A percentile compares a stretch with the other conserved stretches of the same genome.
These are phyloP conservation scores for Corythucha ciliata DNA, from an alignment of 2,888 invertebrate genomes.

Conservation along the genomic window DNA sequence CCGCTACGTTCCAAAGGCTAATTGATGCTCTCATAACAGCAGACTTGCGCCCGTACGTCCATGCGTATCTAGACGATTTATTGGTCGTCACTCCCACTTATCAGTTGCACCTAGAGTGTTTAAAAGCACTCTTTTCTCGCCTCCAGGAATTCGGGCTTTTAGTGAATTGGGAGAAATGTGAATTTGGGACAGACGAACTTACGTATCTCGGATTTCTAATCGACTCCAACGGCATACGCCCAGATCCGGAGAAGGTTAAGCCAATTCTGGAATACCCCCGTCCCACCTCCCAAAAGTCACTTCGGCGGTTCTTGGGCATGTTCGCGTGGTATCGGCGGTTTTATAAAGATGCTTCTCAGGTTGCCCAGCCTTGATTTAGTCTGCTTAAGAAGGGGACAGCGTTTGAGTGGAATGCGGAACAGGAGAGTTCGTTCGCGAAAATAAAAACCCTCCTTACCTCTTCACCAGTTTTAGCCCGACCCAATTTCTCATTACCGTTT, in stretches of 20 bases:
- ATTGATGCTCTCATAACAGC: constrained; percentile 18
- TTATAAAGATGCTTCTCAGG: constrained; percentile 30
- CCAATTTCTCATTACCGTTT: constrained; percentile 26
- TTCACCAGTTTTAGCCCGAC: constrained; percentile 26
- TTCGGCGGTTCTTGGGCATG: constrained; percentile 22
- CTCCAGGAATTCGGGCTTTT: neutral
- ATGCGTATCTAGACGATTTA: constrained; percentile 3
- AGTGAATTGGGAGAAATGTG: constrained; percentile 8
- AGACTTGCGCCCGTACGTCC: constrained; percentile 3
- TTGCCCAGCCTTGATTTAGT: constrained; percentile 30
- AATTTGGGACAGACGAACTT: constrained; percentile 8
- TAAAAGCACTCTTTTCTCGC: constrained; percentile 5
- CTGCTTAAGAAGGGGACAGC: constrained; percentile 25
- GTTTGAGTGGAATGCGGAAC: constrained; percentile 18
- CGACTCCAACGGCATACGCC: constrained; percentile 2
- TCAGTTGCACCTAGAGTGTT: neutral
- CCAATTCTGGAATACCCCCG: constrained; percentile 12
- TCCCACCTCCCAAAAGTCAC: constrained; percentile 8
- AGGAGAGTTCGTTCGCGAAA: constrained; percentile 17
- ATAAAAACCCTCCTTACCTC: constrained; percentile 14
- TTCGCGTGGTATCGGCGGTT: constrained; percentile 33
- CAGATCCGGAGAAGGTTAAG: constrained; percentile 19
- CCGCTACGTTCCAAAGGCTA: constrained; percentile 23
- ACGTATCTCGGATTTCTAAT: constrained; percentile 18
- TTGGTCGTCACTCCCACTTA: constrained; percentile 4